These are phyloP conservation scores for Toxostoma redivivum DNA, from an alignment of 2,113 vertebrate genomes.

Conservation along the genomic window DNA sequence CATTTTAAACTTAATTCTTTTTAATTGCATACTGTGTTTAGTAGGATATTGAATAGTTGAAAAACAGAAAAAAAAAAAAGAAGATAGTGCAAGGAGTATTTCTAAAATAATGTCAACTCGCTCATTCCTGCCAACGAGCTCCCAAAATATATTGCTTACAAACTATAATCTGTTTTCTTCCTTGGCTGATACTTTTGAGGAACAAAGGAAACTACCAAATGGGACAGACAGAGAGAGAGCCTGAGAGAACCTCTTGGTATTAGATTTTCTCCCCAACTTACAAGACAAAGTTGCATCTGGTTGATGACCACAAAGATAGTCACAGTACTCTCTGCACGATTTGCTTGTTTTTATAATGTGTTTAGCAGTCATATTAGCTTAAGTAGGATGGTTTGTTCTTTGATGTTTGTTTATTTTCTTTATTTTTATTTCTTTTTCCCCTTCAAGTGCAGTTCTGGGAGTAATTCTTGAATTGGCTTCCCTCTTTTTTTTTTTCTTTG, in stretches of 20 bases:
- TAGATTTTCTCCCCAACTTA: background rate
- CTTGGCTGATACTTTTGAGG: background rate
- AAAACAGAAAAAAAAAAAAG: background rate
- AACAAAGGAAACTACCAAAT: background rate
- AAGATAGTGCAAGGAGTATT: background rate
- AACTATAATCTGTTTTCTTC: background rate
- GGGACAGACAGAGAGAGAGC: too few species aligned
- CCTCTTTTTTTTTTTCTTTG: background rate
- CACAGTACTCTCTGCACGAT: background rate
- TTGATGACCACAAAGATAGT: background rate
- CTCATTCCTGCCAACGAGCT: background rate
- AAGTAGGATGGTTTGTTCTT: background rate
- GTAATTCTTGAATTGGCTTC: background rate
- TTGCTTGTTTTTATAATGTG: background rate
- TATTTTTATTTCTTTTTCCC: background rate
- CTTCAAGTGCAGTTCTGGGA: background rate
- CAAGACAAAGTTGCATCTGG: background rate
- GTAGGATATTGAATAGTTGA: background rate
- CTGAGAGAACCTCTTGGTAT: background rate
- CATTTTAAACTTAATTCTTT: background rate
- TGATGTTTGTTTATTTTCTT: background rate
- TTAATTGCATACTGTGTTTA: background rate
- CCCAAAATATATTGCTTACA: background rate
- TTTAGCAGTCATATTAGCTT: background rate
- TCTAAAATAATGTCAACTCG: background rate